phyloP scores from a whole-genome alignment of 2,797 vertebrate species.

The Enteromius trimaculatus region DNA sequence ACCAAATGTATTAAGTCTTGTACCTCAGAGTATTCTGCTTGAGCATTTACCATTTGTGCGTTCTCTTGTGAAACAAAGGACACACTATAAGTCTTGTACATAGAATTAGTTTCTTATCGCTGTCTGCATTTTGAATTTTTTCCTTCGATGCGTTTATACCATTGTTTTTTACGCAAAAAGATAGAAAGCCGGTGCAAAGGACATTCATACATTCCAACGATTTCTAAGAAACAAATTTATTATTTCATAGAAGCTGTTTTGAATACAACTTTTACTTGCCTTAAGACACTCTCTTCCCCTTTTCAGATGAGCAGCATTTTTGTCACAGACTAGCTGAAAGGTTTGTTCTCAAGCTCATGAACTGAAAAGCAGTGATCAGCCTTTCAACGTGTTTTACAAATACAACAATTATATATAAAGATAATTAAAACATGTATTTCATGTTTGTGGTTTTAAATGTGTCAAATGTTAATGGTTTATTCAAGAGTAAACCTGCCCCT shows the following conservation, averaged over 20 bases:
- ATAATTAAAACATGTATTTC: neutral
- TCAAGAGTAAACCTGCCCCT: neutral
- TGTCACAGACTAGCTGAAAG: conserved; percentile 37
- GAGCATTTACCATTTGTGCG: conserved; percentile 44
- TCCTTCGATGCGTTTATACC: conserved; percentile 52
- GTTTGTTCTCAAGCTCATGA: conserved; percentile 31
- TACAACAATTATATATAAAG: neutral
- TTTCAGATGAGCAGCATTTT: conserved; percentile 56
- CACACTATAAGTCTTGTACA: conserved; percentile 54
- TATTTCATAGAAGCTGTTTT: conserved; percentile 59
- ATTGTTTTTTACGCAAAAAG: conserved; percentile 57
- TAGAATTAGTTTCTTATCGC: conserved; percentile 53
- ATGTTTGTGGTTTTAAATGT: conserved; percentile 26
- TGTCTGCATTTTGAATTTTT: conserved; percentile 46
- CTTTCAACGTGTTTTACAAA: conserved; percentile 19
- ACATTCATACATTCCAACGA: conserved; percentile 64
- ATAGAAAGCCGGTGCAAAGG: conserved; percentile 57
- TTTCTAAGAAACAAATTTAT: conserved; percentile 57
- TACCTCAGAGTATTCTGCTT: conserved; percentile 53
- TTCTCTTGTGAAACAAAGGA: conserved; percentile 42
- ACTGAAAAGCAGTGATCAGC: conserved; percentile 26
- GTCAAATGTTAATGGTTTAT: conserved; percentile 21
- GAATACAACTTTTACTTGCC: conserved; percentile 63
- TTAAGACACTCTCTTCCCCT: conserved; percentile 59
- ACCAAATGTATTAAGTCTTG: conserved; percentile 51